phyloP scores from a whole-genome alignment of 2,797 vertebrate species.

The Chelonia mydas region DNA sequence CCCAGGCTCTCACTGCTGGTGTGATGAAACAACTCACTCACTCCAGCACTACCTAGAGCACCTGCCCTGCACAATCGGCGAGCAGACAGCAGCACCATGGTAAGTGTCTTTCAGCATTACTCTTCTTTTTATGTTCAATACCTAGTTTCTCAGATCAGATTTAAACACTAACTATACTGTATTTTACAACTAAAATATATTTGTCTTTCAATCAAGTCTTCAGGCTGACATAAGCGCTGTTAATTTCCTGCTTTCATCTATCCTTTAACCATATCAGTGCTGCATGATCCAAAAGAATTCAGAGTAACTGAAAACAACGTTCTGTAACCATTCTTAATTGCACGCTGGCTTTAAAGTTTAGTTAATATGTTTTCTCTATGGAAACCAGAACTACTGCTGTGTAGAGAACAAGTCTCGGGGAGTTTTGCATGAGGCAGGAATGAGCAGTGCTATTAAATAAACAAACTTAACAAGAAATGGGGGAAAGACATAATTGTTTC shows the following conservation, averaged over 20 bases:
- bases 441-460: slow-evolving; percentile 1
- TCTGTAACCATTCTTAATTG: slow-evolving; percentile 9
- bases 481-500: background rate
- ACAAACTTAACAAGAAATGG: background rate
- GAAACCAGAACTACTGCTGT: slow-evolving; percentile 11
- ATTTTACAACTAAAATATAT: background rate
- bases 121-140: background rate
- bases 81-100: slow-evolving; percentile 16
- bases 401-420: background rate
- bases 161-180: slow-evolving; percentile 13
- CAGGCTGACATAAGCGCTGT: background rate
- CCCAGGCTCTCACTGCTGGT: background rate
- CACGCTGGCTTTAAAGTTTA: slow-evolving; percentile 23
- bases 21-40: background rate
- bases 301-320: background rate
- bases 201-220: slow-evolving; percentile 19
- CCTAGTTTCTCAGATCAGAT: background rate
- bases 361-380: background rate
- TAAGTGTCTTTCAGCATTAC: background rate
- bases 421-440: background rate
- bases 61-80: slow-evolving; percentile 2
- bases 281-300: background rate
- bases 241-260: slow-evolving; percentile 22
- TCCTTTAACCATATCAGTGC: background rate
- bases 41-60: background rate